phyloP scores from a whole-genome alignment of 2,888 invertebrate species.

The Crepidodera aurea region DNA sequence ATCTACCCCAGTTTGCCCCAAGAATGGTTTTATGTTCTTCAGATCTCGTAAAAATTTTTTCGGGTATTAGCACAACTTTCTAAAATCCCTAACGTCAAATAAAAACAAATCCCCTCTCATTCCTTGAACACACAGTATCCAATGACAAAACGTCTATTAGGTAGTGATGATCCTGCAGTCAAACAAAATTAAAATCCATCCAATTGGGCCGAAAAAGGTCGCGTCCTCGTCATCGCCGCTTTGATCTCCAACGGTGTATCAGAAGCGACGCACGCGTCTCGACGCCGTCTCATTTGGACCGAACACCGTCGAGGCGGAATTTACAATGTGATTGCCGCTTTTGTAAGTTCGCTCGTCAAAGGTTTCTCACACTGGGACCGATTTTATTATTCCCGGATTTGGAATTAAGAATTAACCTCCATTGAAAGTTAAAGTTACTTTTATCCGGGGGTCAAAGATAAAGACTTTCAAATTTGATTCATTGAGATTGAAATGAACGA shows the following conservation, averaged over 20 bases:
- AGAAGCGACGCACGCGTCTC: conserved; percentile 52
- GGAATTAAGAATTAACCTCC: conserved; percentile 59
- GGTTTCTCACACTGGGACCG: conserved; percentile 47
- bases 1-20: no score
- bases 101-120: conserved; percentile 9
- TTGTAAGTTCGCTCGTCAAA: conserved; percentile 55
- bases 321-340: conserved; percentile 61
- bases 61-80: no score
- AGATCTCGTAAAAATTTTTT: no score
- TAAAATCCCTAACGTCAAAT: conserved; percentile 25
- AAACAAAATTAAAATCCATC: conserved; percentile 46
- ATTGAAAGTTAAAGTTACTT: conserved; percentile 45
- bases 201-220: conserved; percentile 37
- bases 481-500: conserved; percentile 7
- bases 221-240: conserved; percentile 27
- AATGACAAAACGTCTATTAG: conserved; percentile 38
- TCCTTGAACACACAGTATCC: conserved; percentile 5
- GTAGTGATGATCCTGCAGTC: conserved; percentile 39
- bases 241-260: conserved; percentile 47
- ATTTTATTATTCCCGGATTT: conserved; percentile 57
- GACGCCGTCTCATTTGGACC: conserved; percentile 55
- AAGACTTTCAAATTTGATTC: conserved; percentile 15
- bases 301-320: conserved; percentile 61
- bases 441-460: conserved; percentile 1
- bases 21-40: no score